phyloP scores from a whole-genome alignment of 23 tunicate genomes.

The Phallusia fumigata region DNA sequence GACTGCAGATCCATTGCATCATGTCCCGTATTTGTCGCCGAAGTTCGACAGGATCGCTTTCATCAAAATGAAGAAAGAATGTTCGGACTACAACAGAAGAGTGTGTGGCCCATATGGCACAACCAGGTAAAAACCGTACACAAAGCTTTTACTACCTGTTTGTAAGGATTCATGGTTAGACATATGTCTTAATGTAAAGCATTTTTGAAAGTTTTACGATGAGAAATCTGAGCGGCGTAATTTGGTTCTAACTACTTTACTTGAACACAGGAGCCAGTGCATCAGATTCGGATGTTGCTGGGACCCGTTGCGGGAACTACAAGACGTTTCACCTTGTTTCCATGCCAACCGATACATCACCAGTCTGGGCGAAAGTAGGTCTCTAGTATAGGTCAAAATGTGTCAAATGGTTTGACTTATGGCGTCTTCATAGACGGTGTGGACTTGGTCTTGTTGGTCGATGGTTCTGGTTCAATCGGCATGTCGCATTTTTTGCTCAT shows the following conservation, averaged over 20 bases:
- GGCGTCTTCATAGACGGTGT: neutral
- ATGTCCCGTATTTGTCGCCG: neutral
- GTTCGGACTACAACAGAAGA: neutral
- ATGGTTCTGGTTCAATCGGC: neutral
- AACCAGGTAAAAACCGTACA: neutral
- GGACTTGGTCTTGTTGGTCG: neutral
- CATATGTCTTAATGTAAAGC: too few species aligned
- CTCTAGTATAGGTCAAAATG: neutral
- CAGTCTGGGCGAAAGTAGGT: neutral
- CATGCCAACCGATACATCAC: neutral
- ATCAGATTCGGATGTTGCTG: neutral
- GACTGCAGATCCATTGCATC: neutral
- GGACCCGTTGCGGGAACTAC: neutral
- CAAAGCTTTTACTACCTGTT: too few species aligned
- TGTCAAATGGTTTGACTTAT: neutral
- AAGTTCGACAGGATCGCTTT: neutral
- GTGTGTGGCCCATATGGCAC: neutral
- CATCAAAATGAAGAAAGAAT: neutral
- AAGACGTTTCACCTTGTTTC: neutral
- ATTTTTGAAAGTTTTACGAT: too few species aligned
- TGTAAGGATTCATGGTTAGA: too few species aligned
- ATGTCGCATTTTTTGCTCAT: neutral
- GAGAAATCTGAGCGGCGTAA: too few species aligned
- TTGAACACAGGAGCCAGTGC: neutral
- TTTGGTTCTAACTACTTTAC: too few species aligned